Conservation (phyloP, 92 coral and sea anemone genomes). For the Porites cylindrica region DNA sequence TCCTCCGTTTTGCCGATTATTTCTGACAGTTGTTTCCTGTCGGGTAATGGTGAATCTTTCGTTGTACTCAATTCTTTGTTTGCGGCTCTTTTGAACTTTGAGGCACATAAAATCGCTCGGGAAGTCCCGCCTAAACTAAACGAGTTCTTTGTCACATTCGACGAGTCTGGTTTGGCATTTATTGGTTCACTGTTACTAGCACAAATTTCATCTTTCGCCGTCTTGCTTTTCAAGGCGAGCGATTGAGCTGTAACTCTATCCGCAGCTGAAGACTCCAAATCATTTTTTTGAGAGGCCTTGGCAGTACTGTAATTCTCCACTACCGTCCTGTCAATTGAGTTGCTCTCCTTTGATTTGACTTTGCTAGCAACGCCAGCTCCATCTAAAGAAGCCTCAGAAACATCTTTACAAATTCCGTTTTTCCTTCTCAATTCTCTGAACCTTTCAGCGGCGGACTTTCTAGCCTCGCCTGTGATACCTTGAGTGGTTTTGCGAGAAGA, state of each 20-base stretch:
- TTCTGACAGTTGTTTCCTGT: slow-evolving; percentile 11
- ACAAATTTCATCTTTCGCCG: background rate
- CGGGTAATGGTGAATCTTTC: slow-evolving; percentile 54
- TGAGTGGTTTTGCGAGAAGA: background rate
- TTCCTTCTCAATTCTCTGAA: slow-evolving; percentile 42
- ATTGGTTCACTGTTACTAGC: background rate
- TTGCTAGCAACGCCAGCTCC: background rate
- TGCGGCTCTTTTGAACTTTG: slow-evolving; percentile 46
- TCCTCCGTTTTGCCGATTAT: slow-evolving; percentile 19
- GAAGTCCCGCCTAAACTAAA: slow-evolving; percentile 52
- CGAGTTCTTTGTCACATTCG: slow-evolving; percentile 6
- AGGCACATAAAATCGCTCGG: slow-evolving; percentile 66
- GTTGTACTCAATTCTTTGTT: slow-evolving; percentile 21
- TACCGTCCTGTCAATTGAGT: background rate
- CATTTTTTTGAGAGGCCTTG: background rate
- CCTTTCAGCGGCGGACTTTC: slow-evolving; percentile 30
- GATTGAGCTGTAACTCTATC: slow-evolving; percentile 1
- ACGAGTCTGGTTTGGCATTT: background rate
- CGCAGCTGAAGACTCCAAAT: background rate
- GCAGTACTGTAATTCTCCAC: background rate
- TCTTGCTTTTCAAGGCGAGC: background rate
- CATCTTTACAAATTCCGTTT: background rate
- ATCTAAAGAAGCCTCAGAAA: background rate
- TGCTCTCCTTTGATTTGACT: background rate
- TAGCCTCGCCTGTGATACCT: background rate